Evolutionary conservation across 2,888 invertebrate species (phyloP).

Genomic region (Pristionchus arcanus): DNA sequence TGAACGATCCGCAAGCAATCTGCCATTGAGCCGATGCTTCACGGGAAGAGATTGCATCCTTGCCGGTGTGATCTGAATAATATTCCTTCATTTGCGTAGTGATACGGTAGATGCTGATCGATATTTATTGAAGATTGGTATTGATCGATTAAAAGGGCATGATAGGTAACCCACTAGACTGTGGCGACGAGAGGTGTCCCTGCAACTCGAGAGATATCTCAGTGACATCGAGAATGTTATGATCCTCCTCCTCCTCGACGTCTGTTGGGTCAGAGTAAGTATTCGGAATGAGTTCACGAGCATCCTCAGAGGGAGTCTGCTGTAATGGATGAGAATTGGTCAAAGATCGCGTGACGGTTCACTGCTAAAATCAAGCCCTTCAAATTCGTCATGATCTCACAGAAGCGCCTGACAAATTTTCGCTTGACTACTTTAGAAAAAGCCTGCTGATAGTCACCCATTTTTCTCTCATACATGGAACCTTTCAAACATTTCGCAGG

Average conservation of each 20-base stretch:
- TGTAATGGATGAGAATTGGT: background rate
- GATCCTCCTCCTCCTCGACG: background rate
- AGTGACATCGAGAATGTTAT: constrained; percentile 40
- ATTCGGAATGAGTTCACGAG: constrained; percentile 16
- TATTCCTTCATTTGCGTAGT: background rate
- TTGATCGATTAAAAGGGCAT: background rate
- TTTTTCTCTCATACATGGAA: background rate
- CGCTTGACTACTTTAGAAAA: background rate
- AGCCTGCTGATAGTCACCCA: background rate
- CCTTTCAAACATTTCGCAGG: too few species aligned
- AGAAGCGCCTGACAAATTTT: background rate
- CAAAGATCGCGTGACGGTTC: too few species aligned
- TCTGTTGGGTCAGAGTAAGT: background rate
- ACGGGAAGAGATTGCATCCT: background rate
- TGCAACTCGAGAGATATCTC: background rate
- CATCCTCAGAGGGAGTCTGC: constrained; percentile 5
- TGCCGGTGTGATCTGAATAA: background rate
- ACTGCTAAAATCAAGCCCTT: background rate
- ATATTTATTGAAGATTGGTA: background rate
- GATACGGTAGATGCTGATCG: background rate
- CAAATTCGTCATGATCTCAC: too few species aligned
- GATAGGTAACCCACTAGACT: background rate
- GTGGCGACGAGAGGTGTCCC: constrained; percentile 11
- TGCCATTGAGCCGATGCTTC: background rate
- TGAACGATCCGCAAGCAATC: background rate